Conservation (phyloP, 64 coral and sea anemone species). For the Hydrozoanthus tunicans region DNA sequence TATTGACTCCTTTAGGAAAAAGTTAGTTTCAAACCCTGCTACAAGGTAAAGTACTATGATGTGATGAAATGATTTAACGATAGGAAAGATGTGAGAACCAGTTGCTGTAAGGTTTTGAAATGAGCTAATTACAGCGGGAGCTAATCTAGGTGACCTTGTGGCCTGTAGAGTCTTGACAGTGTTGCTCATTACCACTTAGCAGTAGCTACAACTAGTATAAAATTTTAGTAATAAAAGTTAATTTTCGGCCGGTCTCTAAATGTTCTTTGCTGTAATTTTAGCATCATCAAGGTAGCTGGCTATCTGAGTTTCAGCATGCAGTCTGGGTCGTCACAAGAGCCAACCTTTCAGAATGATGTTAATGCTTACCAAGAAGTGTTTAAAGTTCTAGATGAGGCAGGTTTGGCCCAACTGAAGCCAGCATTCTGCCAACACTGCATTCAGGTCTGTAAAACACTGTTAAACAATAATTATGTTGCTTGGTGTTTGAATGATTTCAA, state of each 20-base stretch:
- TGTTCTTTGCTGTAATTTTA: background rate
- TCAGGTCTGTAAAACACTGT: background rate
- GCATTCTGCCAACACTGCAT: conserved; percentile 32
- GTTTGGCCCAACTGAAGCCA: conserved; percentile 36
- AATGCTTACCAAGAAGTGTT: conserved; percentile 38
- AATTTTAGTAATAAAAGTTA: background rate
- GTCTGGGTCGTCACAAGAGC: background rate
- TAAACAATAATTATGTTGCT: background rate
- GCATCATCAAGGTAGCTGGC: background rate
- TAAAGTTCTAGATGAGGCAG: conserved; percentile 44
- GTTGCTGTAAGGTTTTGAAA: too few species aligned
- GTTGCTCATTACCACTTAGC: too few species aligned
- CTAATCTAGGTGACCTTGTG: too few species aligned
- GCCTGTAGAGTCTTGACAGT: too few species aligned
- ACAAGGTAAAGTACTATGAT: too few species aligned
- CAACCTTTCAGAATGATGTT: background rate
- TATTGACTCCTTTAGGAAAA: too few species aligned
- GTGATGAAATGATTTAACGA: too few species aligned
- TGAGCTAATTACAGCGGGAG: too few species aligned
- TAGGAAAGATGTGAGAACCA: too few species aligned
- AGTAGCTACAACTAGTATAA: too few species aligned
- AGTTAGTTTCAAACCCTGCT: too few species aligned
- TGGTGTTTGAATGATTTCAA: background rate
- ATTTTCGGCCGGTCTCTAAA: background rate
- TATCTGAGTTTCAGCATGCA: background rate